These are phyloP conservation scores for Astreopora myriophthalma DNA, from an alignment of 64 coral and sea anemone species.

Conservation along the genomic window DNA sequence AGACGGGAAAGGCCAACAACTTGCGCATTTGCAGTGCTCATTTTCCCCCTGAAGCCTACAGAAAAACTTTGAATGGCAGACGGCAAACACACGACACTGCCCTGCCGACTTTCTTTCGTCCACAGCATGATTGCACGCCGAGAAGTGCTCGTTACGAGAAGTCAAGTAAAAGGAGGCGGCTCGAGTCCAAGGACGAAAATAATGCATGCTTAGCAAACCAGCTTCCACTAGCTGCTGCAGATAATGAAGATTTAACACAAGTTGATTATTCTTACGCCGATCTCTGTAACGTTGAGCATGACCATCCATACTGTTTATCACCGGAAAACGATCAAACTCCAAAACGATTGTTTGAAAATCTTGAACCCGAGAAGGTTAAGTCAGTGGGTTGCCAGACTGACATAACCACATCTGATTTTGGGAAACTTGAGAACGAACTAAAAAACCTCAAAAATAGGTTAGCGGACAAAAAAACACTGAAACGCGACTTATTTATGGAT, in stretches of 20 bases:
- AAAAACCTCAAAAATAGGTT: constrained; percentile 13
- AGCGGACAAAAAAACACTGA: constrained; percentile 50
- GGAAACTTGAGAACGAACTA: neutral
- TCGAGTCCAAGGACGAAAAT: neutral
- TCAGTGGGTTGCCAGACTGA: constrained; percentile 37
- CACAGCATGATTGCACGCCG: neutral
- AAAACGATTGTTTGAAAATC: neutral
- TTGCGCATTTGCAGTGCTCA: constrained; percentile 60
- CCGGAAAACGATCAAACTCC: constrained; percentile 34
- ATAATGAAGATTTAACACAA: neutral
- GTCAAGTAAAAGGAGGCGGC: neutral
- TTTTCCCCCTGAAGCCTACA: constrained; percentile 24
- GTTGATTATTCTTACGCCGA: neutral
- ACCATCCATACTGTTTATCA: constrained; percentile 39
- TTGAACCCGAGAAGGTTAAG: constrained; percentile 32
- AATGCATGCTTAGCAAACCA: constrained; percentile 5
- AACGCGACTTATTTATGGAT: constrained; percentile 38
- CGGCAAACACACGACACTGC: constrained; percentile 21
- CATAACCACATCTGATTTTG: constrained; percentile 9
- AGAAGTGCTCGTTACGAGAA: constrained; percentile 33
- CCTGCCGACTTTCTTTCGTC: constrained; percentile 28
- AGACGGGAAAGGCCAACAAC: constrained; percentile 37
- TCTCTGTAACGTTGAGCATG: neutral
- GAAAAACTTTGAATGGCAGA: constrained; percentile 42
- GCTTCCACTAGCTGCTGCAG: neutral